These are phyloP conservation scores for Actinernus sp. DNA, from an alignment of 92 coral and sea anemone genomes.

Conservation along the genomic window DNA sequence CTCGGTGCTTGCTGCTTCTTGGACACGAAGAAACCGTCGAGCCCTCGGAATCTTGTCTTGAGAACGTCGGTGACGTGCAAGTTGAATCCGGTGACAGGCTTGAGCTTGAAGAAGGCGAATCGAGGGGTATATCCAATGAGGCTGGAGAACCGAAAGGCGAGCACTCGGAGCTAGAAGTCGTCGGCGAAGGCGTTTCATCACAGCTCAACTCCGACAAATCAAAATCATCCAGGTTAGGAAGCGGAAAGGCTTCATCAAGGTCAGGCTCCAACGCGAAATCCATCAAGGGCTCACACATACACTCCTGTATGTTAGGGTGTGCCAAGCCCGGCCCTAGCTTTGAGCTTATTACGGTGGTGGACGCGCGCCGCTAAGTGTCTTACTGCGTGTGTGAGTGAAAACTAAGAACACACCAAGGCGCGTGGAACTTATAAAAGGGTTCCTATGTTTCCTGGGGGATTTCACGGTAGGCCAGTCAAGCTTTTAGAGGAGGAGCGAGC, in stretches of 20 bases:
- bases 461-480: conserved; percentile 77
- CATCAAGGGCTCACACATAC: no score
- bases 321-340: no score
- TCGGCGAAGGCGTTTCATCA: conserved; percentile 69
- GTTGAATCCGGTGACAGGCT: conserved; percentile 44
- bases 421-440: conserved; percentile 80
- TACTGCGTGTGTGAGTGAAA: conserved; percentile 69
- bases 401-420: conserved; percentile 58
- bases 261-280: conserved; percentile 9
- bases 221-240: conserved; percentile 74
- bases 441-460: conserved; percentile 84
- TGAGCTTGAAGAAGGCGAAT: conserved; percentile 49
- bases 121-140: conserved; percentile 51
- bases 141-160: conserved; percentile 78
- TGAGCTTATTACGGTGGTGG: no score
- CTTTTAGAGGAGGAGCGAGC: conserved; percentile 74
- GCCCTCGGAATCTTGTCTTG: conserved; percentile 19
- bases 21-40: conserved; percentile 40
- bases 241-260: conserved; percentile 42
- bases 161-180: conserved; percentile 68
- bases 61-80: conserved; percentile 47
- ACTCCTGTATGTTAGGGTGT: no score
- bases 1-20: conserved; percentile 58
- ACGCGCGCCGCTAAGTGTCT: conserved; percentile 37
- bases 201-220: conserved; percentile 76